Conservation (phyloP, 1,140 invertebrate species). For the Tetranychus urticae region DNA sequence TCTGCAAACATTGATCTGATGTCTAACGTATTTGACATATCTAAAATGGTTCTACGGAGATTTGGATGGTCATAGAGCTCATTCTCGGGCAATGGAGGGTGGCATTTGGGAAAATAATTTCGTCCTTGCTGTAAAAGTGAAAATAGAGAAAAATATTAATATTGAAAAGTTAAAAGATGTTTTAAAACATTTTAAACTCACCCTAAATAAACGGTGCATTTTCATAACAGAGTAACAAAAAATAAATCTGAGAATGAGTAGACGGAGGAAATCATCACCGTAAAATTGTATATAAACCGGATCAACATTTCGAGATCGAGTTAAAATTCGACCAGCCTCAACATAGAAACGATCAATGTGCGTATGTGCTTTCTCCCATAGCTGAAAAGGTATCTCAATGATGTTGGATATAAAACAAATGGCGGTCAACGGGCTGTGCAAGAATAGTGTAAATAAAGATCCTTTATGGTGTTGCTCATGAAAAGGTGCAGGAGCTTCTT, state of each 20-base stretch:
- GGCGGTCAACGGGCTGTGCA: constrained; percentile 75
- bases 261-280: constrained; percentile 73
- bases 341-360: constrained; percentile 69
- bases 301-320: constrained; percentile 52
- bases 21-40: constrained; percentile 54
- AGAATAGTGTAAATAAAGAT: constrained; percentile 76
- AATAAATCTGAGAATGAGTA: constrained; percentile 62
- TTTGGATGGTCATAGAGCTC: constrained; percentile 68
- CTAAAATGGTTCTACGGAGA: constrained; percentile 51
- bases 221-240: constrained; percentile 74
- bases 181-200: constrained; percentile 13
- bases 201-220: constrained; percentile 47
- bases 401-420: constrained; percentile 80
- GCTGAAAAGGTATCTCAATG: constrained; percentile 47
- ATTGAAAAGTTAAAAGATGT: background rate
- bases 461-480: constrained; percentile 74
- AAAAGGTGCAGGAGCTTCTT: constrained; percentile 57
- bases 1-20: constrained; percentile 39
- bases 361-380: constrained; percentile 71
- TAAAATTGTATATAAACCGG: constrained; percentile 60
- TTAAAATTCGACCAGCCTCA: constrained; percentile 58
- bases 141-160: background rate
- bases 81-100: constrained; percentile 58
- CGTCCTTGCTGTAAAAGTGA: constrained; percentile 29
- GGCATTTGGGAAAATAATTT: constrained; percentile 52